phyloP scores from a whole-genome alignment of 2,113 vertebrate genomes.

The Salvelinus fontinalis region DNA sequence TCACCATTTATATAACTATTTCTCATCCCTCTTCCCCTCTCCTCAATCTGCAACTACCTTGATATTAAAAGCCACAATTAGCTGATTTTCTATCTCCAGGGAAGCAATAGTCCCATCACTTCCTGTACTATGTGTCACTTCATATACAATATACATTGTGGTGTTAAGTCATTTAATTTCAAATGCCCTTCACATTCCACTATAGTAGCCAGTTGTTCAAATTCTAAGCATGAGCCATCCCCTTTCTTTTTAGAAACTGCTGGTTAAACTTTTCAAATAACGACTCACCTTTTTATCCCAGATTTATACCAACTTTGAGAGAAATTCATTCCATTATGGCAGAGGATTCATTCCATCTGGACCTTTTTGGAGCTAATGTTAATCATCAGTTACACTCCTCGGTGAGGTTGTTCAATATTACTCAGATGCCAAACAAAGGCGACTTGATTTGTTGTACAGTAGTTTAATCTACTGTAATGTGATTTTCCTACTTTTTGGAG shows the following conservation, averaged over 20 bases:
- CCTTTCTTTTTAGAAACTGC: constrained; percentile 7
- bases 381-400: constrained; percentile 10
- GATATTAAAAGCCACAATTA: neutral
- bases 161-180: neutral
- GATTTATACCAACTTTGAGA: constrained; percentile 17
- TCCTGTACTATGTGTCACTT: neutral
- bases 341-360: neutral
- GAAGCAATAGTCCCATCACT: neutral
- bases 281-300: neutral
- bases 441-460: neutral
- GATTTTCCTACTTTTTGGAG: neutral
- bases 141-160: neutral
- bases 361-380: neutral
- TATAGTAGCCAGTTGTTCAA: neutral
- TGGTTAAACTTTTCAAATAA: constrained; percentile 21
- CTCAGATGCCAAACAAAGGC: neutral
- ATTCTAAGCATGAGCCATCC: neutral
- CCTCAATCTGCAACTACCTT: neutral
- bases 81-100: neutral
- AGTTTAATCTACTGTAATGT: neutral
- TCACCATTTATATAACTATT: neutral
- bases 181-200: neutral
- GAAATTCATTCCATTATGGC: constrained; percentile 27
- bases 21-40: neutral
- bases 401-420: neutral